A percentile compares a stretch with the other conserved stretches of the same genome.
phyloP scores from a whole-genome alignment of 2,888 invertebrate species.

The Spodoptera picta region DNA sequence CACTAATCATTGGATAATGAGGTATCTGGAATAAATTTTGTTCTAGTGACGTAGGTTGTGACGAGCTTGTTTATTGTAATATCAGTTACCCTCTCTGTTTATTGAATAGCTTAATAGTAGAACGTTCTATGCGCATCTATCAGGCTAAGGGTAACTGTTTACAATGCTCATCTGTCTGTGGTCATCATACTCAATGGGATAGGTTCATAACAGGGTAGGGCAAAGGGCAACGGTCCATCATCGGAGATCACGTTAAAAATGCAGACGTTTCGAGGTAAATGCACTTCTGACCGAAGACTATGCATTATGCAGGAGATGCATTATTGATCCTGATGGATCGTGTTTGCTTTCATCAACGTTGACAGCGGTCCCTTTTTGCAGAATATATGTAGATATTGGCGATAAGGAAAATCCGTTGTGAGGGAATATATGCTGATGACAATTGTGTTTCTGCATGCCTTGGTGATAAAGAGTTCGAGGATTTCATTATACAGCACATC shows the following conservation, averaged over 20 bases:
- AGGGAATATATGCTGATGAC: conserved; percentile 35
- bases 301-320: conserved; percentile 80
- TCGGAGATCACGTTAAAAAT: conserved; percentile 62
- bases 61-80: conserved; percentile 22
- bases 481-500: too few species aligned
- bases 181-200: conserved; percentile 5
- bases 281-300: conserved; percentile 66
- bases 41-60: conserved; percentile 34
- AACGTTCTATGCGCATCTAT: conserved; percentile 11
- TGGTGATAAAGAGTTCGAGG: conserved; percentile 1
- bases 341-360: conserved; percentile 55
- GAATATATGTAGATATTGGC: conserved; percentile 26
- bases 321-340: conserved; percentile 70
- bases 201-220: conserved; percentile 55
- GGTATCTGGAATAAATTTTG: conserved; percentile 14
- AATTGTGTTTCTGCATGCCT: conserved; percentile 5
- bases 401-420: conserved; percentile 42
- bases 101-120: conserved; percentile 2
- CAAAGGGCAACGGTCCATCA: conserved; percentile 73
- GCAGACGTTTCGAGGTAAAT: conserved; percentile 80
- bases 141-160: not conserved
- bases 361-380: conserved; percentile 57
- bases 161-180: conserved; percentile 4
- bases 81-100: conserved; percentile 4
- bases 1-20: conserved; percentile 14